Percentiles rank a stretch among this genome's conserved stretches.
Conservation (phyloP, 2,797 vertebrate species). For the Meda fulgida region DNA sequence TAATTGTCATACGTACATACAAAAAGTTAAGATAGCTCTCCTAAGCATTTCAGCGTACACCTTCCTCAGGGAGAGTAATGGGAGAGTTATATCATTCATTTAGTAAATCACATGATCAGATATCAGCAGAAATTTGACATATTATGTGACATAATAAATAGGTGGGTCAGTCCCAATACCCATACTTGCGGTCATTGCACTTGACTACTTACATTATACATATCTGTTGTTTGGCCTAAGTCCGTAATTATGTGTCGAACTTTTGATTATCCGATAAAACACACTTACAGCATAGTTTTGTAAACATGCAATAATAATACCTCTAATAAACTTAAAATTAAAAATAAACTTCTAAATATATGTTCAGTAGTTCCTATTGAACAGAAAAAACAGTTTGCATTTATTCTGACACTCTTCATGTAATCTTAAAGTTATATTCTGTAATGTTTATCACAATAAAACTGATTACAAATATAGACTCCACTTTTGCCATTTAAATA, state of each 20-base stretch:
- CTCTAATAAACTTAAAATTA: too few species aligned
- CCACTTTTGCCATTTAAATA: too few species aligned
- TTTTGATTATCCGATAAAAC: neutral
- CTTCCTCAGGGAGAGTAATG: neutral
- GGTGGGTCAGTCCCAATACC: neutral
- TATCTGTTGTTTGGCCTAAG: neutral
- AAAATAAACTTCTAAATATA: neutral
- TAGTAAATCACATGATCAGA: neutral
- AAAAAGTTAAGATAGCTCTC: neutral
- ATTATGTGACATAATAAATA: neutral
- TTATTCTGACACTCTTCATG: too few species aligned
- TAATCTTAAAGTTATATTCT: too few species aligned
- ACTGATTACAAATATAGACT: too few species aligned
- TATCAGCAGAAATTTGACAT: neutral
- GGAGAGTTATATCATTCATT: neutral
- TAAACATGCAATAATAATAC: too few species aligned
- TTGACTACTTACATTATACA: neutral
- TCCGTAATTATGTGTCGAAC: neutral
- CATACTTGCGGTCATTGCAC: neutral
- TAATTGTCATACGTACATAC: neutral
- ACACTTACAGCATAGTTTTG: neutral
- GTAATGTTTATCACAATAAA: too few species aligned
- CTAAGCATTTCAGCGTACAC: neutral
- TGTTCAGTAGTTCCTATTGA: neutral
- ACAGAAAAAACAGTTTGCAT: neutral